Base-by-base conservation (phyloP, 2,888 invertebrate species). In the Sphaerophoria rueppellii region DNA sequence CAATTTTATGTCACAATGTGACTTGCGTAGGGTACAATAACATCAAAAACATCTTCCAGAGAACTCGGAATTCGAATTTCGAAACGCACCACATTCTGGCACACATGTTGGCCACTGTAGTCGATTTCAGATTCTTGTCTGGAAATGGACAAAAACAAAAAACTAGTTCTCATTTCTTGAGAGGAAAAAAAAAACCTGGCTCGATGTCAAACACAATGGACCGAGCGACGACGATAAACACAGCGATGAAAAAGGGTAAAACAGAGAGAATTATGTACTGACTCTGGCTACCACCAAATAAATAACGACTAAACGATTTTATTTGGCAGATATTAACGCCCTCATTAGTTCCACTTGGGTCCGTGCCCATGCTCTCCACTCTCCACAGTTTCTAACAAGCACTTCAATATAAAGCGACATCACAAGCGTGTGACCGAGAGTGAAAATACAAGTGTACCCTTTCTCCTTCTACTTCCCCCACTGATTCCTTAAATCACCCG, bases 281-380 rank as follows among this genome's bases (percentile, higher is more conserved):
- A 16, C 6, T 57, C 12, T 46, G 40, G 71, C 65, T 73, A 78
- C 82, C 57, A 74, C 61, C 79, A 69, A 70, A 82, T 82, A 82
- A 85, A 85, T 85, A 81, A 85, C 76, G 80, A 85, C 73, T 81
- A 81, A 85, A 81, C 81, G 81, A 85, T 85, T 81, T 85, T 65
- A 81, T 85, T 85, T 85, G 85, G 85, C 85, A 85, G 85, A 81
- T 85, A 85, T 85, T 85, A 81, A 85, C 85, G 85, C 85, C 85
- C 85, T 85, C 85, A 85, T 85, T 85, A 85, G 85, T 73, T 63
- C 57, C 85, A 80, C 75, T 76, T 80, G 80, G 70, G 72, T 73
- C 79, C 37, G 71, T 48, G 55, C 43, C 37, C 12, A 63, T 65
- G 52, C 48, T 35, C 52, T 40, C 34, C 32, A n/a, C 37, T 32